Base-by-base conservation (phyloP, 2,888 invertebrate genomes). In the Hypomecis punctinalis region DNA sequence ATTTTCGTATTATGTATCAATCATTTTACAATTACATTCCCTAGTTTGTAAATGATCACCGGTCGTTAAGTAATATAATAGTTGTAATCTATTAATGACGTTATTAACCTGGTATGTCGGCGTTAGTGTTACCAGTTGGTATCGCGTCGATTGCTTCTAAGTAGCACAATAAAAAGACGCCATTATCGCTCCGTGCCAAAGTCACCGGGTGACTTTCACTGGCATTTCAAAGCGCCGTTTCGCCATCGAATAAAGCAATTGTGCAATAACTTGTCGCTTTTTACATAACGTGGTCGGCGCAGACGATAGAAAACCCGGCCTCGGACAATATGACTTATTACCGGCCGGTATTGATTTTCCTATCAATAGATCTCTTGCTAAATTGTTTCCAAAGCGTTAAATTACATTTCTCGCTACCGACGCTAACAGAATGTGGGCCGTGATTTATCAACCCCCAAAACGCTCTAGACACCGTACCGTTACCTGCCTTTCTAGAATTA, bases 141-240 rank as follows among this genome's bases (percentile, higher is more conserved):
- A 53, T 59, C 47, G 13, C 39, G 49, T 37, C 63, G 43, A 67
- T 69, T 48, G 42, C 49, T 65, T 68, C 61, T 64, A 61, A 68
- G 62, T 68, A 64, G 62, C 53, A 68, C 62, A 68, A 68, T 68
- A 72, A 68, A 69, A 68, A 61, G 74, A 71, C 70, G 67, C 74
- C 73, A 70, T 77, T 81, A 79, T 78, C 78, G 76, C 71, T 73
- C 81, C 86, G 83, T 88, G 88, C 88, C 89, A 86, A 88, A 92
- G 91, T 91, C 86, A 88, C 84, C 84, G 80, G 84, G 83, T 85
- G 85, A 90, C 92, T 93, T 93, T 93, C 92, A 90, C 92, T 88
- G 89, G 82, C 89, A 89, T 89, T 88, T 86, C 84, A 85, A 85
- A 84, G 85, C 86, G 81, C 83, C 84, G 89, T 92, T 92, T 92